phyloP scores from a whole-genome alignment of 2,797 vertebrate species.

The Zalophus californianus region DNA sequence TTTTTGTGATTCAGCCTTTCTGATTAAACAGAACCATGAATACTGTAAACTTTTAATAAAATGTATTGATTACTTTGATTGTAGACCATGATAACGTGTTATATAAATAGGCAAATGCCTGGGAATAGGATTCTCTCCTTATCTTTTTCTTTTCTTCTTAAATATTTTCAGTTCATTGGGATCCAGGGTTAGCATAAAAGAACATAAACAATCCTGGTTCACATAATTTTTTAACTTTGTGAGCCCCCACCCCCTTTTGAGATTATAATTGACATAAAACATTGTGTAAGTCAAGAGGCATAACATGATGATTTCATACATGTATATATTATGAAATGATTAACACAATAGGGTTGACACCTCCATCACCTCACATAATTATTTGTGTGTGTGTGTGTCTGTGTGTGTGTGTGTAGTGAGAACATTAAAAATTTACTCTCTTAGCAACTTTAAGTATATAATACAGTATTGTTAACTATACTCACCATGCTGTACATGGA shows the following conservation, averaged over 20 bases:
- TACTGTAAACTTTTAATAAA: not conserved
- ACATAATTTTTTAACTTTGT: not conserved
- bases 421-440: not conserved
- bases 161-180: not conserved
- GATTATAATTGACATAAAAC: not conserved
- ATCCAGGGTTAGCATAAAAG: not conserved
- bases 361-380: not conserved
- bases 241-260: not conserved
- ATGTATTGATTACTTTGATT: not conserved
- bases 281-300: not conserved
- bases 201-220: not conserved
- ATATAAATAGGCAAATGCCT: not conserved
- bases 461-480: not conserved
- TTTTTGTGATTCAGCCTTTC: not conserved
- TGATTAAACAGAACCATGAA: not conserved
- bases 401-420: not conserved
- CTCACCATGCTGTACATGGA: not conserved
- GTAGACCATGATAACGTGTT: not conserved
- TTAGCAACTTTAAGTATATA: not conserved
- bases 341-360: not conserved
- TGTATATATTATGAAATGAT: too few relatives aligned
- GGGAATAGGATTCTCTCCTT: not conserved
- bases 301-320: not conserved
- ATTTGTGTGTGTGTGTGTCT: not conserved
- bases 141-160: not conserved